phyloP scores from a whole-genome alignment of 2,113 vertebrate genomes.

The Mus musculus region GRCm39 chrX:168100501-168101000 shows the following conservation, averaged over 20 bases:
- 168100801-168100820: background rate
- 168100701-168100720: background rate
- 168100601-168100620: background rate
- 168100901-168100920: background rate
- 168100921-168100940: background rate
- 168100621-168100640: background rate
- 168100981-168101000: background rate
- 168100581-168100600: background rate
- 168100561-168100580: background rate
- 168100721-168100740: background rate
- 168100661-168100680: background rate
- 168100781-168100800: background rate
- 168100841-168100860: background rate
- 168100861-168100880: background rate
- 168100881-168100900: background rate
- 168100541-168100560: background rate
- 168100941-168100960: constrained; percentile 1
- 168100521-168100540: background rate
- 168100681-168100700: background rate
- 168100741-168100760: background rate
- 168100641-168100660: background rate
- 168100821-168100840: background rate
- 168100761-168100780: background rate
- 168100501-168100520: background rate
- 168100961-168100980: background rate